Conservation (phyloP, 2,113 vertebrate species). For the Notarius lentiginosus region DNA sequence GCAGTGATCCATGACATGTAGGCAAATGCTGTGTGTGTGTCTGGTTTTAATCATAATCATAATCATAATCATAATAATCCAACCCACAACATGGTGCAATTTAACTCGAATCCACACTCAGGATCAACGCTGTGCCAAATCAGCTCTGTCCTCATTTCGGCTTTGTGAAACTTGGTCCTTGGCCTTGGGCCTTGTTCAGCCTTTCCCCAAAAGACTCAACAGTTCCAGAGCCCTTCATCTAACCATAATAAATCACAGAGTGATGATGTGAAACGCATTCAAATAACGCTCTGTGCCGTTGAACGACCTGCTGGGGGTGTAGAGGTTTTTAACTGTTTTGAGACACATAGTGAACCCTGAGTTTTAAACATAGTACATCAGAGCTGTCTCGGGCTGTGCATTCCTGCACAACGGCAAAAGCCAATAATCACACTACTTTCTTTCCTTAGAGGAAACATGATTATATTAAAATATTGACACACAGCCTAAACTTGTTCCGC, state of each 20-base stretch:
- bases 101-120: conserved; percentile 22
- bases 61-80: background rate
- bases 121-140: conserved; percentile 32
- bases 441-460: conserved; percentile 2
- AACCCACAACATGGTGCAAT: conserved; percentile 5
- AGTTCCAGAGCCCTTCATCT: conserved; percentile 53
- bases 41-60: conserved; percentile 27
- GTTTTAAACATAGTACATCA: conserved; percentile 36
- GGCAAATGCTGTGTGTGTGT: conserved; percentile 18
- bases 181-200: conserved; percentile 47
- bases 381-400: background rate
- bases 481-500: conserved; percentile 14
- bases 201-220: conserved; percentile 47
- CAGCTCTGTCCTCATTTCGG: conserved; percentile 18
- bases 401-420: conserved; percentile 1
- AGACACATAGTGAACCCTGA: background rate
- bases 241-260: conserved; percentile 59
- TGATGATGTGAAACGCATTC: conserved; percentile 49
- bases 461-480: conserved; percentile 5
- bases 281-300: conserved; percentile 16
- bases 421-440: conserved; percentile 30
- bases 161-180: conserved; percentile 39
- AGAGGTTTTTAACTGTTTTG: conserved; percentile 32
- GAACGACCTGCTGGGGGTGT: conserved; percentile 30
- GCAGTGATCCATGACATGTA: conserved; percentile 6